Conservation (phyloP, 2,113 vertebrate species). For the Otocyon megalotis region DNA sequence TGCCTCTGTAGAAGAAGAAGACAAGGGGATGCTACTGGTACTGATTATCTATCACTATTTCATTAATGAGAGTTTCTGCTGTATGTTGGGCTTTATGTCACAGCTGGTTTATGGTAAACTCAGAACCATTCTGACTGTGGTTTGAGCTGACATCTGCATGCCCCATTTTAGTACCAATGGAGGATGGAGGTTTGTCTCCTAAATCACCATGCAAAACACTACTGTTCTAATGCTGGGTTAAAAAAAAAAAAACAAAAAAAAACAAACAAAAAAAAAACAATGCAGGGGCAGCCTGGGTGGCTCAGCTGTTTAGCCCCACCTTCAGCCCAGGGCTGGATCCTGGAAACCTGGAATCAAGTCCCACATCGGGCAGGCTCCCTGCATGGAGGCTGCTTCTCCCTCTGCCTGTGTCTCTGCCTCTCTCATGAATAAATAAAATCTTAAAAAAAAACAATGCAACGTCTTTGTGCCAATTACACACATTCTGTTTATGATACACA, state of each 20-base stretch:
- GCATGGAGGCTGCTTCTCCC: too few relatives aligned
- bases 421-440: too few relatives aligned
- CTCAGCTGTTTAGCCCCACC: too few relatives aligned
- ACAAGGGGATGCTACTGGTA: conserved; percentile 50
- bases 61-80: conserved; percentile 60
- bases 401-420: too few relatives aligned
- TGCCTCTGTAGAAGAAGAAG: conserved; percentile 32
- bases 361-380: too few relatives aligned
- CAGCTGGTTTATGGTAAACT: conserved; percentile 41
- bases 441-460: fast-evolving
- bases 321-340: too few relatives aligned
- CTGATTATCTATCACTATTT: conserved; percentile 76
- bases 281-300: too few relatives aligned
- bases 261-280: background rate
- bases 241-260: background rate
- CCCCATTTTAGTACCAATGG: background rate
- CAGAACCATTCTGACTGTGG: background rate
- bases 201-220: background rate
- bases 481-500: fast-evolving
- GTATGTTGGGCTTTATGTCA: background rate
- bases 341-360: too few relatives aligned
- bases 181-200: background rate
- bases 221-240: background rate
- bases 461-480: background rate
- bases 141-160: background rate